These are phyloP conservation scores for Limosa lapponica DNA, from an alignment of 2,797 vertebrate genomes.

Conservation along the genomic window DNA sequence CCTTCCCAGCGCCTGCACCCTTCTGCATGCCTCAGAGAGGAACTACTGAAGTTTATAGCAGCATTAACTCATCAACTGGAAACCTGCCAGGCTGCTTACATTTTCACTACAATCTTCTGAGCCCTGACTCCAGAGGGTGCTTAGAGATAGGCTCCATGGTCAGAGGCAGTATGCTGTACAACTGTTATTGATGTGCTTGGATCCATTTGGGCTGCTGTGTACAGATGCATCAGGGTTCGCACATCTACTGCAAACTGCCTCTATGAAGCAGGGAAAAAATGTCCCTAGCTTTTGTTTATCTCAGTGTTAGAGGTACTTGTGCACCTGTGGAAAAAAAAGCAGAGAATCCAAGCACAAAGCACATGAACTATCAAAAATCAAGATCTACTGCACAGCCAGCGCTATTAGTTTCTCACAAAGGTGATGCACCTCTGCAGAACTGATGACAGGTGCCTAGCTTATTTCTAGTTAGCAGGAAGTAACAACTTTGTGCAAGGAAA, in stretches of 20 bases:
- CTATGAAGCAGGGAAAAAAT: neutral
- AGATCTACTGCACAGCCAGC: neutral
- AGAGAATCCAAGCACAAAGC: neutral
- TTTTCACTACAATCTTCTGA: conserved; percentile 29
- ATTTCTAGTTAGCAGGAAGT: neutral
- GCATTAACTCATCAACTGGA: conserved; percentile 72
- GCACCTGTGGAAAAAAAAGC: neutral
- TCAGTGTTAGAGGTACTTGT: neutral
- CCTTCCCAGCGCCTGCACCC: conserved; percentile 48
- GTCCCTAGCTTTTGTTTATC: neutral
- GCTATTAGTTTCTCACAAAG: neutral
- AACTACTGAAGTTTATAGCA: conserved; percentile 71
- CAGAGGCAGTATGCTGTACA: neutral
- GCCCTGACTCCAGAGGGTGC: conserved; percentile 35
- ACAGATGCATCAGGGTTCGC: neutral
- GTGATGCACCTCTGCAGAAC: neutral
- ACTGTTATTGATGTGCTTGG: neutral
- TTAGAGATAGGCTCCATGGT: neutral
- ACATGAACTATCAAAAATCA: neutral
- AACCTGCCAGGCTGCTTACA: conserved; percentile 59
- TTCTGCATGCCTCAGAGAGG: conserved; percentile 57
- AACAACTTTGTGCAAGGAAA: neutral
- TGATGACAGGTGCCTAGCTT: neutral
- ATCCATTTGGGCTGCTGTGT: neutral
- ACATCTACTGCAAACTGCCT: neutral